Percentiles rank a stretch among this genome's conserved stretches.
phyloP scores from a whole-genome alignment of 2,888 invertebrate species.

The Athalia rosae region DNA sequence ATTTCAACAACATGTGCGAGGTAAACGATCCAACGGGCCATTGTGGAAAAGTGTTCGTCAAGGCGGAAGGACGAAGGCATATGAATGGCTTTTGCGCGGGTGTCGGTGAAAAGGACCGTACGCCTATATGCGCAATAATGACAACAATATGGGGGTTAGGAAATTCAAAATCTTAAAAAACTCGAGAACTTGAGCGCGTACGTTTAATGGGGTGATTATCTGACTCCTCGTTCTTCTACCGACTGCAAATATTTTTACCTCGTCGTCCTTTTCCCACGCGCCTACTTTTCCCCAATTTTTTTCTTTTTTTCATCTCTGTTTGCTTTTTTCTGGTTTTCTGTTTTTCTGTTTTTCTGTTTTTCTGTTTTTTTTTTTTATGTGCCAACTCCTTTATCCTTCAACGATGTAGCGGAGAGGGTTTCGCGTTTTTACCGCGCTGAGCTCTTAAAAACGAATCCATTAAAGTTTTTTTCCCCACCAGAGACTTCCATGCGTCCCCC shows the following conservation, averaged over 20 bases:
- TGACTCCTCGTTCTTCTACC: constrained; percentile 54
- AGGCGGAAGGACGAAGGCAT: constrained; percentile 36
- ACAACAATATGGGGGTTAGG: constrained; percentile 5
- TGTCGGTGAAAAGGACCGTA: not conserved
- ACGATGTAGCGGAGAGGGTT: constrained; percentile 32
- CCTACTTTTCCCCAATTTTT: no score
- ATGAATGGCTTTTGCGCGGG: constrained; percentile 48
- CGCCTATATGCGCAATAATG: not conserved
- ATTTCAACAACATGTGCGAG: no score
- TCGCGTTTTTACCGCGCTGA: constrained; percentile 35
- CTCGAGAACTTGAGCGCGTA: constrained; percentile 34
- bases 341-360: not conserved
- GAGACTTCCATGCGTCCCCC: constrained; percentile 49
- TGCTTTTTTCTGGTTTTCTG: not conserved
- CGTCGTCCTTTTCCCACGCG: constrained; percentile 36
- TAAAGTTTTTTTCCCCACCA: constrained; percentile 62
- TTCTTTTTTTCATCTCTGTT: constrained; percentile 38
- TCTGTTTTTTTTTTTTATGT: not conserved
- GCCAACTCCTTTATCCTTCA: constrained; percentile 20
- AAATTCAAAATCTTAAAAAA: constrained; percentile 40
- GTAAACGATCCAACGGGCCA: no score
- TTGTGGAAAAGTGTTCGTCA: no score
- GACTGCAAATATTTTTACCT: constrained; percentile 22
- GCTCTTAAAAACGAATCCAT: constrained; percentile 67
- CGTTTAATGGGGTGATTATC: constrained; percentile 56